Conservation (phyloP, 92 coral and sea anemone genomes). For the Epizoanthus illoricatus region DNA sequence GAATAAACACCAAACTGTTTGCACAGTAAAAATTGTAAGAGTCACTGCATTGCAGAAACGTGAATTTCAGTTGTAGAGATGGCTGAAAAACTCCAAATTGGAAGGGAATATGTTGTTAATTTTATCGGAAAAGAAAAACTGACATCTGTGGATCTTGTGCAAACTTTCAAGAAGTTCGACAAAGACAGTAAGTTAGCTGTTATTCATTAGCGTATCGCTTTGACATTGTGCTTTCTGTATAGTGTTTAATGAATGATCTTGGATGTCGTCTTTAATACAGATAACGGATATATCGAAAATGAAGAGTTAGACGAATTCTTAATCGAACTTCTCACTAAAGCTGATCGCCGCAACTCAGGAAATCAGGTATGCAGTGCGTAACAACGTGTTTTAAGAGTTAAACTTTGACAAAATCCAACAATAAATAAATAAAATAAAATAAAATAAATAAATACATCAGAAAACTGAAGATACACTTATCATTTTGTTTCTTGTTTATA, state of each 20-base stretch:
- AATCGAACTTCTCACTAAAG: slow-evolving; percentile 21
- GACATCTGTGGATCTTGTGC: slow-evolving; percentile 30
- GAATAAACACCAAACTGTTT: neutral
- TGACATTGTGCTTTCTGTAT: neutral
- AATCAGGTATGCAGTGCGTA: slow-evolving; percentile 6
- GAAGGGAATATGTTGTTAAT: slow-evolving; percentile 23
- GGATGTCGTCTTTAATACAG: neutral
- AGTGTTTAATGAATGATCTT: neutral
- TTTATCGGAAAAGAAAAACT: slow-evolving; percentile 31
- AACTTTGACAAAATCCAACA: no score
- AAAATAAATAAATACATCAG: neutral
- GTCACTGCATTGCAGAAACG: neutral
- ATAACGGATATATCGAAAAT: slow-evolving; percentile 33
- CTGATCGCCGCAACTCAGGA: neutral
- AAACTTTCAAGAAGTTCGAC: slow-evolving; percentile 22
- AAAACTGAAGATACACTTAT: neutral
- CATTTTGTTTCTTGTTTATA: no score
- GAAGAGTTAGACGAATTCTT: slow-evolving; percentile 37
- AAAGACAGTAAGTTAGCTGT: slow-evolving; percentile 37
- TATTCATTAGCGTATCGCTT: neutral
- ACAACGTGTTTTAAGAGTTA: no score
- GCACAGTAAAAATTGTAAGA: no score
- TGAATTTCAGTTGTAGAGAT: neutral
- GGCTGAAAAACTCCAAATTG: slow-evolving; percentile 30
- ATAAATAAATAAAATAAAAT: neutral